Evolutionary conservation across 1,140 invertebrate genomes (phyloP), one percentile per base, ranked within the genome.

Genomic region (Holotrichia oblita): DNA sequence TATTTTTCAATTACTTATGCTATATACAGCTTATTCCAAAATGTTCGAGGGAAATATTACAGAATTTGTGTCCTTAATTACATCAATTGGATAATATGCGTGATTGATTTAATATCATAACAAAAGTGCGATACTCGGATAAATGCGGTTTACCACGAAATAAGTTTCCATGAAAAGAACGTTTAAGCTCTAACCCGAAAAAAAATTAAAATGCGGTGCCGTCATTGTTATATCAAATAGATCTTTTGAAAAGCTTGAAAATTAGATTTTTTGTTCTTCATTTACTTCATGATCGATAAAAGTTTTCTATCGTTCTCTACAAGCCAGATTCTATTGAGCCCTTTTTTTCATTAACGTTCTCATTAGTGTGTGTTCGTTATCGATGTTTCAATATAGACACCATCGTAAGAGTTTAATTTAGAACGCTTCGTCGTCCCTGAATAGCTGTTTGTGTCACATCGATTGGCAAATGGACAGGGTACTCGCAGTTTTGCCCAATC

Each of bases 321-420:
- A 17, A 14, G 48, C 2, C 14, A n/a, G 48, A 55, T 55, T 20
- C 17, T 55, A 55, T 55, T 55, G 48, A 55, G 27, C 48, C n/a
- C 17, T 55, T 17, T 55, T 55, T 55, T 55, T 55, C 48, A 55
- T 55, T 55, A 55, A n/a, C n/a, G 14, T 55, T 55, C 48, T 55
- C 48, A 55, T 55, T 55, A 55, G 48, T 55, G 48, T 17, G 48
- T 17, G 14, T 17, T 55, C n/a, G n/a, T n/a, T n/a, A n/a, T n/a
- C 48, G 48, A 55, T 55, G 48, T 55, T 55, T 55, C 48, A 55
- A 55, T 55, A 17, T 17, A 6, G 17, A 55, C 27, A 34, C 48
- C 17, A 10, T 9, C 10, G 48, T 17, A 55, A 55, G 17, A 17
- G n/a, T 55, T 55, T 55, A 55, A 55, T 55, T 55, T 55, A 55